Evolutionary conservation across 1,140 invertebrate genomes (phyloP).

Genomic region (Aricia agestis): DNA sequence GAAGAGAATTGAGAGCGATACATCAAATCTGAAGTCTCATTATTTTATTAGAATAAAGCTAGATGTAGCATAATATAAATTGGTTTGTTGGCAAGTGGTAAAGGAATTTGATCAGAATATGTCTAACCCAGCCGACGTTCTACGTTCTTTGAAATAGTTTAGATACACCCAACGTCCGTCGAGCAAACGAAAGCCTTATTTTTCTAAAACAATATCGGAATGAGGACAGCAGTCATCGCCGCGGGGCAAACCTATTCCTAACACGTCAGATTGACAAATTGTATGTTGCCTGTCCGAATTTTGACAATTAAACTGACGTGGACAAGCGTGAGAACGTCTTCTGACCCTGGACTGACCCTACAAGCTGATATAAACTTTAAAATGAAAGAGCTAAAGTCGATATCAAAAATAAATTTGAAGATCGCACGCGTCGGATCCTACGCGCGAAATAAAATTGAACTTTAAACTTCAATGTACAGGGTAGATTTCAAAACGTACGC

Average conservation of each 20-base stretch:
- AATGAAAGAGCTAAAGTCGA: not conserved
- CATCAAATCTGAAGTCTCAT: too few species aligned
- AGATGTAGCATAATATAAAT: too few species aligned
- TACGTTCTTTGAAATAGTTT: too few species aligned
- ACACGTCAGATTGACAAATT: conserved; percentile 23
- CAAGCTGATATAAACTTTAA: not conserved
- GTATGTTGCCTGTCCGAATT: conserved; percentile 15
- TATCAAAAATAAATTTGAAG: not conserved
- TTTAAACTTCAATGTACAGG: not conserved
- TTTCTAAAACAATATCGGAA: not conserved
- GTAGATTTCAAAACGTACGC: too few species aligned
- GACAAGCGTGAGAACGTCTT: conserved; percentile 25
- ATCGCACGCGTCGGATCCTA: not conserved
- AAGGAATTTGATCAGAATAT: too few species aligned
- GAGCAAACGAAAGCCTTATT: not conserved
- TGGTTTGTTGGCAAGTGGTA: too few species aligned
- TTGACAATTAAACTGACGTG: conserved; percentile 19
- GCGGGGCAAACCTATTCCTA: conserved; percentile 1
- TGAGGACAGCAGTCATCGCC: not conserved
- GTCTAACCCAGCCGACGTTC: too few species aligned
- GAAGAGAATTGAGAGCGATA: too few species aligned
- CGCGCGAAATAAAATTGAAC: conserved; percentile 1
- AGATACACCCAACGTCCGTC: not conserved
- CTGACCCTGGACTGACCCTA: not conserved
- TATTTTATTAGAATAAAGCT: too few species aligned